phyloP scores from a whole-genome alignment of 2,113 vertebrate genomes.

The Coreoperca whiteheadi region DNA sequence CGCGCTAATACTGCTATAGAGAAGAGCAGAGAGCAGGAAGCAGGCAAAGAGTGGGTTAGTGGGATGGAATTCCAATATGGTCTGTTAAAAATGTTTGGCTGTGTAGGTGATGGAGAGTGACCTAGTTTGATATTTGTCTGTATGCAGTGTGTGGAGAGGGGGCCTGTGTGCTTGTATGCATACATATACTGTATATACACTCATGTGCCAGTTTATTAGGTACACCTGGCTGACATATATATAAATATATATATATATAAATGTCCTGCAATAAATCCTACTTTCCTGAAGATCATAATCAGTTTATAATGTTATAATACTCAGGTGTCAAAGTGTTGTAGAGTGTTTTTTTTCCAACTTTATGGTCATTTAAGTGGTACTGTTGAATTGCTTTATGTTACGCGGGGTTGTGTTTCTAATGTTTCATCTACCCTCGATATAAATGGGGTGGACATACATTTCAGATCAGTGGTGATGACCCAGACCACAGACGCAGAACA shows the following conservation, averaged over 20 bases:
- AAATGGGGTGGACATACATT: not conserved
- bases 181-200: not conserved
- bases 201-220: not conserved
- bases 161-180: not conserved
- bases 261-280: not conserved
- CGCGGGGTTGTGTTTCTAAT: not conserved
- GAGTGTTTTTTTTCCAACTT: not conserved
- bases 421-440: not conserved
- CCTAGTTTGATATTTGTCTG: conserved; percentile 4
- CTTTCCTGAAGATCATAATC: not conserved
- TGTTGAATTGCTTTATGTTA: not conserved
- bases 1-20: conserved; percentile 28
- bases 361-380: not conserved
- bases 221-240: not conserved
- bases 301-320: not conserved
- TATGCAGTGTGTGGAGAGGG: not conserved
- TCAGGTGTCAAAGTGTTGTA: not conserved
- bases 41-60: conserved; percentile 20
- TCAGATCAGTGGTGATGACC: not conserved
- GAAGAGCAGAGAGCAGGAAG: conserved; percentile 33
- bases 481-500: not conserved
- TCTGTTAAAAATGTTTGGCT: conserved; percentile 9
- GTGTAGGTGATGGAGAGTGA: conserved; percentile 21
- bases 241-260: not conserved
- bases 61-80: conserved; percentile 10